Evolutionary conservation across 2,888 invertebrate species (phyloP).

Genomic region (Sphaerophoria rueppellii): DNA sequence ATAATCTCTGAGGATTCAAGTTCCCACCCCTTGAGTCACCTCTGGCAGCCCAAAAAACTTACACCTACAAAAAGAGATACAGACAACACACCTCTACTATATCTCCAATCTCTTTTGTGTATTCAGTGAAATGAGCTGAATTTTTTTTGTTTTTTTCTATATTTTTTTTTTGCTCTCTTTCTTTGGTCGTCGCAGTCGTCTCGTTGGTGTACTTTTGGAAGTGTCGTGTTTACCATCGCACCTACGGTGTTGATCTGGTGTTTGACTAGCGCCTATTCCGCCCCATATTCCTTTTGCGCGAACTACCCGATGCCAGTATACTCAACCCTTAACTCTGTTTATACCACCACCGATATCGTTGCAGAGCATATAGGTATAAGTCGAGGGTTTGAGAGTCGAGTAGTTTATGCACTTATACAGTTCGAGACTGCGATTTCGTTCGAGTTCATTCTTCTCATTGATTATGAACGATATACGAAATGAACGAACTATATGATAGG

Average conservation of each 20-base stretch:
- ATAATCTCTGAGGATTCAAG: constrained; percentile 35
- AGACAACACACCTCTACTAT: constrained; percentile 11
- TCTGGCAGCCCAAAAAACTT: no score
- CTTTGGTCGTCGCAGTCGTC: not conserved
- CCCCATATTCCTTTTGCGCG: constrained; percentile 69
- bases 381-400: not conserved
- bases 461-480: not conserved
- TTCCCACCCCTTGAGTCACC: not conserved
- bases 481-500: no score
- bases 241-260: constrained; percentile 81
- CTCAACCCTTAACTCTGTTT: constrained; percentile 27
- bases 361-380: not conserved
- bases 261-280: constrained; percentile 75
- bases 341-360: constrained; percentile 30
- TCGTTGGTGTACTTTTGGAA: constrained; percentile 75
- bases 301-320: constrained; percentile 32
- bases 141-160: constrained; percentile 42
- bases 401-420: constrained; percentile 69
- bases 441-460: constrained; percentile 62
- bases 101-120: constrained; percentile 53
- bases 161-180: no score
- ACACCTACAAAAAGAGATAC: constrained; percentile 16
- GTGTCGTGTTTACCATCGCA: constrained; percentile 79
- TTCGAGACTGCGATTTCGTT: constrained; percentile 44
- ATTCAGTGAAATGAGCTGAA: constrained; percentile 46